Evolutionary conservation across 2,888 invertebrate species (phyloP), one percentile per base, ranked within the genome.

Genomic region (Drosophila paramelanica): DNA sequence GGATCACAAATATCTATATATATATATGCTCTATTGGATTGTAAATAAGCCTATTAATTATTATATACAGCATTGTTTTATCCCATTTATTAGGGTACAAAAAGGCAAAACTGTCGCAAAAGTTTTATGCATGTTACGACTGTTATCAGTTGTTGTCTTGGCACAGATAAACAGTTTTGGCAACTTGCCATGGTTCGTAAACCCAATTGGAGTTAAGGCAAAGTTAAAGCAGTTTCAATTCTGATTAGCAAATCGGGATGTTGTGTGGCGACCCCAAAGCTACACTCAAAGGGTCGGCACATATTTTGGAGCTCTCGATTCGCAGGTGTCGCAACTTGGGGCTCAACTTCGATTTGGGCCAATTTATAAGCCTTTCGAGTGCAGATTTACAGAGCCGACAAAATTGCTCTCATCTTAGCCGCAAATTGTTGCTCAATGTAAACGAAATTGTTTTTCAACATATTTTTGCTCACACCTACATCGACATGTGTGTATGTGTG

Each of bases 391-490:
- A 76, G 45, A 57, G 57, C 17, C 71, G 70, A 60, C 50, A 10
- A 60, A 57, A 71, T 59, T 43, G 52, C 46, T 59, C 52, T 45
- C 60, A 61, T 57, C 49, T 33, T 60, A 31, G 57, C 77, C 74
- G 46, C 74, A 74, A 74, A 67, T 77, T 67, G 72, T 65, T 51
- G 66, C 61, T 52, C 46, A 60, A 51, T 61, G 66, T 77, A 74
- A 77, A 77, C 76, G 72, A 74, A 71, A 67, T 74, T 74, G 67
- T 74, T 77, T 71, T 58, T 47, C 67, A 69, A 59, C 69, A 69
- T 57, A 74, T 55, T 59, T 59, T 55, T 31, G 38, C 43, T 43
- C 39, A 42, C 53, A 69, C 71, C 50, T 64, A 55, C 52, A 27
- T 49, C 14, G 45, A n/a, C 11, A 14, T n/a, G 23, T 53, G 13